Conservation (phyloP, 2,797 vertebrate genomes). For the Lates japonicus region DNA sequence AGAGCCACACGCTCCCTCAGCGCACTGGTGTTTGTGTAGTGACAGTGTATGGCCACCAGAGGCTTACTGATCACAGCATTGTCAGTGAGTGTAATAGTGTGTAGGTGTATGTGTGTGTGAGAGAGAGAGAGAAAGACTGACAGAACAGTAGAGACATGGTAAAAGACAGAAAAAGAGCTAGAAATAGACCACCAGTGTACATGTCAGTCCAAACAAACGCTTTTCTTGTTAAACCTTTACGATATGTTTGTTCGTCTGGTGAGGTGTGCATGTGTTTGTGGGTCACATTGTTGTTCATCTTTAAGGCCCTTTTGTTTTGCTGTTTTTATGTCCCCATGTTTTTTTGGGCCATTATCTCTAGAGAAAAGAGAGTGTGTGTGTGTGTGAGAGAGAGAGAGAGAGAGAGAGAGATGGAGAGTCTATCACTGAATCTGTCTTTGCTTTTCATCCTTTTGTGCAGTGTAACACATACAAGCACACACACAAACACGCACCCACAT, state of each 20-base stretch:
- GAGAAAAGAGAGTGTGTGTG: slow-evolving; percentile 10
- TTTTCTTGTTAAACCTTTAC: slow-evolving; percentile 2
- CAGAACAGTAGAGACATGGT: neutral
- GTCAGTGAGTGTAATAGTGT: slow-evolving; percentile 26
- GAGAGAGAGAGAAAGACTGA: slow-evolving; percentile 5
- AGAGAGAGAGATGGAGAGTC: slow-evolving; percentile 24
- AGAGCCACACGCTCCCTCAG: slow-evolving; percentile 55
- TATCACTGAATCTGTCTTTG: slow-evolving; percentile 48
- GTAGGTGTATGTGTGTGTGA: slow-evolving; percentile 24
- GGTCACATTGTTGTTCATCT: slow-evolving; percentile 30
- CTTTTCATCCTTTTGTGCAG: slow-evolving; percentile 62
- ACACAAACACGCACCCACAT: slow-evolving; percentile 19
- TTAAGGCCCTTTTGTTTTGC: slow-evolving; percentile 34
- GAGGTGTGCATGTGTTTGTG: slow-evolving; percentile 10
- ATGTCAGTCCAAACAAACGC: slow-evolving; percentile 39
- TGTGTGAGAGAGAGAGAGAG: neutral
- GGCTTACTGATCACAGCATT: slow-evolving; percentile 66
- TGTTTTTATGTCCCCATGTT: slow-evolving; percentile 52
- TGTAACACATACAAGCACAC: slow-evolving; percentile 12
- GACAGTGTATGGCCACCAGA: slow-evolving; percentile 67
- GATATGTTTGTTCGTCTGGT: neutral
- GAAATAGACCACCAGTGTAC: slow-evolving; percentile 19
- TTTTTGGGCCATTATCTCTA: slow-evolving; percentile 45
- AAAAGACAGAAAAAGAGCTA: slow-evolving; percentile 20
- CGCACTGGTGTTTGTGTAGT: slow-evolving; percentile 67